Conservation (phyloP, 2,113 vertebrate genomes). For the Pteropus alecto region DNA sequence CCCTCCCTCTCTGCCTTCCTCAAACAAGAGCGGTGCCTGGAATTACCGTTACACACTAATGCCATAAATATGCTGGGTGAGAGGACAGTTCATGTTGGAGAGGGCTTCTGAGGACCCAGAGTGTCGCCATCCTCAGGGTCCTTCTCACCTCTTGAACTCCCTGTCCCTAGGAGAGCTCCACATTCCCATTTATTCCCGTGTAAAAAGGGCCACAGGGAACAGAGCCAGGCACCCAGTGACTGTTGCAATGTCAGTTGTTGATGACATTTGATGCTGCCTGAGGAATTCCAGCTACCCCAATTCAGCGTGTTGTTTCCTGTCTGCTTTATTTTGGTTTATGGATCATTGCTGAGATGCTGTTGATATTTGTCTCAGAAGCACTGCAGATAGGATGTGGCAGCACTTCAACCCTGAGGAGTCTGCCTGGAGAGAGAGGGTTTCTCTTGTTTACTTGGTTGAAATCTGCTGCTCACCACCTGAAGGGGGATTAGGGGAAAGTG, state of each 20-base stretch:
- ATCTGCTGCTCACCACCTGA: neutral
- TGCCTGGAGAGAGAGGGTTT: neutral
- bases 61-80: neutral
- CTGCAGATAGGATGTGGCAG: neutral
- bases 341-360: constrained; percentile 33
- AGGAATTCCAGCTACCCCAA: constrained; percentile 42
- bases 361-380: constrained; percentile 25
- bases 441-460: neutral
- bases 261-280: constrained; percentile 51
- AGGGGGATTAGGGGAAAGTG: too few relatives aligned
- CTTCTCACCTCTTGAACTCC: neutral
- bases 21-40: neutral
- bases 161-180: neutral
- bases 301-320: constrained; percentile 58
- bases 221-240: neutral
- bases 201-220: neutral
- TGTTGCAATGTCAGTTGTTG: constrained; percentile 43
- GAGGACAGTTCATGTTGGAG: neutral
- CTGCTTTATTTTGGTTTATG: constrained; percentile 66
- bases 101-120: neutral
- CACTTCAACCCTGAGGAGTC: neutral
- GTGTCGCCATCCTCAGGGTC: neutral
- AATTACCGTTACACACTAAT: neutral
- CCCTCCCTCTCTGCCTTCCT: too few relatives aligned
- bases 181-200: neutral